Percentiles rank a stretch among this genome's conserved stretches.
Evolutionary conservation across 2,797 vertebrate genomes (phyloP).

Genomic region (Vultur gryphus): DNA sequence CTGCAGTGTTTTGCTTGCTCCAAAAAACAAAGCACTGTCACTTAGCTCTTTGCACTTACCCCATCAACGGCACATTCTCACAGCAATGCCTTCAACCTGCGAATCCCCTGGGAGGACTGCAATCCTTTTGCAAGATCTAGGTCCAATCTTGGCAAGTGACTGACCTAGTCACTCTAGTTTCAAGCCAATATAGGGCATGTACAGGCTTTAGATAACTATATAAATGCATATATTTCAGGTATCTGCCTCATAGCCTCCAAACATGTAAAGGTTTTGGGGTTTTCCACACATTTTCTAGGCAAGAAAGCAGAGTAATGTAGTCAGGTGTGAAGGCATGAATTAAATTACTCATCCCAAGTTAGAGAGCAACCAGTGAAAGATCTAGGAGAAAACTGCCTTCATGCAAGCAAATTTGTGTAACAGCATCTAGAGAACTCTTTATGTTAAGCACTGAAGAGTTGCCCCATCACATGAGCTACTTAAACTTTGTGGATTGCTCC

Average conservation of each 20-base stretch:
- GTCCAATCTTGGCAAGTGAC: background rate
- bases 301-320: background rate
- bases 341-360: background rate
- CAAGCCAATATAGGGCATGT: background rate
- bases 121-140: background rate
- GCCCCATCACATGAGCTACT: background rate
- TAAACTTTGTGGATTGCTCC: background rate
- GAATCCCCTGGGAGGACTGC: background rate
- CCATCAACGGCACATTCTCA: background rate
- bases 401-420: background rate
- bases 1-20: background rate
- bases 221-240: background rate
- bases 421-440: background rate
- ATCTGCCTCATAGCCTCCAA: background rate
- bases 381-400: background rate
- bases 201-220: background rate
- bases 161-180: background rate
- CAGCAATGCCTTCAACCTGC: background rate
- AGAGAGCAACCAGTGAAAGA: background rate
- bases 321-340: background rate
- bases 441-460: background rate
- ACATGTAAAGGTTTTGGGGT: accelerated
- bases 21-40: background rate
- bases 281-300: background rate
- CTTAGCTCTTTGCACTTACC: background rate